Percentiles rank a stretch among this genome's conserved stretches.
phyloP scores from a whole-genome alignment of 2,113 vertebrate genomes.

The Ploceus nigricollis region DNA sequence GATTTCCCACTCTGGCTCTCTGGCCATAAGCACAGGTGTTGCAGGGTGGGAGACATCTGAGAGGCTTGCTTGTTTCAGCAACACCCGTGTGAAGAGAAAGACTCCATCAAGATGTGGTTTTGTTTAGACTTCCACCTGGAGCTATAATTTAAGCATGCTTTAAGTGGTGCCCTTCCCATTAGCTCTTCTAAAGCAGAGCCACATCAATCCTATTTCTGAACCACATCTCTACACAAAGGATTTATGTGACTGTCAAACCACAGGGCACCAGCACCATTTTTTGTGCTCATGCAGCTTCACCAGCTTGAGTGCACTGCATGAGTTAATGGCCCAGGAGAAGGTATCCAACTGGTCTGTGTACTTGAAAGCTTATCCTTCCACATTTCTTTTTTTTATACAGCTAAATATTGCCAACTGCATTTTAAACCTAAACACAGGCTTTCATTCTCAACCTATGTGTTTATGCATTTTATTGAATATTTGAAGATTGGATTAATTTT shows the following conservation, averaged over 20 bases:
- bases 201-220: not conserved
- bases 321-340: not conserved
- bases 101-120: not conserved
- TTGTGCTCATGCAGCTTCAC: not conserved
- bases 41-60: not conserved
- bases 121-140: not conserved
- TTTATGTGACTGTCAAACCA: not conserved
- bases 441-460: not conserved
- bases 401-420: not conserved
- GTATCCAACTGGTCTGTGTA: not conserved
- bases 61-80: not conserved
- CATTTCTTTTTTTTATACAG: not conserved
- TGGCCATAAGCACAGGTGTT: not conserved
- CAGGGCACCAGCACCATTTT: not conserved
- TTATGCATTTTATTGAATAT: conserved; percentile 39
- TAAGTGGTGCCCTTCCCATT: not conserved
- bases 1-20: not conserved
- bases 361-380: not conserved
- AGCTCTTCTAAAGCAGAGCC: not conserved
- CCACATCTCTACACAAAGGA: not conserved
- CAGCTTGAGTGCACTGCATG: not conserved
- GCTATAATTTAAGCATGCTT: not conserved
- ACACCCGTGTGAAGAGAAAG: not conserved
- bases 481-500: conserved; percentile 5
- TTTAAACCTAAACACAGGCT: not conserved